Percentiles rank a stretch among this genome's conserved stretches.
Evolutionary conservation across 2,797 vertebrate genomes (phyloP).

Genomic region (Macropus fuliginosus): DNA sequence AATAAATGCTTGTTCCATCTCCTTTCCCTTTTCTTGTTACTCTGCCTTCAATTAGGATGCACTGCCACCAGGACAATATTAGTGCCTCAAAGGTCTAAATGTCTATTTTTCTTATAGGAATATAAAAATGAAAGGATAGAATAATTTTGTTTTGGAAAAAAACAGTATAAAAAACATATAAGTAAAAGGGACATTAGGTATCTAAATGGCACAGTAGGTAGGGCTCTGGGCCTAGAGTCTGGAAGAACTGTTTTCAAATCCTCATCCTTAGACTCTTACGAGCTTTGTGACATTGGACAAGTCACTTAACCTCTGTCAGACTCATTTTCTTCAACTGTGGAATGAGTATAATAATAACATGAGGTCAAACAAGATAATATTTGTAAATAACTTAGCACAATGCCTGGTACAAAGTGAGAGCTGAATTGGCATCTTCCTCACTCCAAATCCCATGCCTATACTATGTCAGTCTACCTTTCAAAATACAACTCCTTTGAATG

Average conservation of each 20-base stretch:
- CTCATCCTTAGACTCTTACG: too few species aligned
- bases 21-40: background rate
- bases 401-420: background rate
- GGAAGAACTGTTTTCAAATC: background rate
- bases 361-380: background rate
- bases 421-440: background rate
- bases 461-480: background rate
- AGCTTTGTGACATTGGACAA: background rate
- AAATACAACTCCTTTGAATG: background rate
- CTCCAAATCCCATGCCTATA: background rate
- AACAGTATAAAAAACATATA: rapidly evolving
- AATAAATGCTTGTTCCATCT: too few species aligned
- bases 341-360: background rate
- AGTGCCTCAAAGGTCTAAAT: background rate
- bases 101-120: rapidly evolving
- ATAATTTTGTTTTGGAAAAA: background rate
- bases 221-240: rapidly evolving
- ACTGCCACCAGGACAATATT: background rate
- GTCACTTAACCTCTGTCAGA: background rate
- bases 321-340: background rate
- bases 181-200: rapidly evolving
- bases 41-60: background rate
- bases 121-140: rapidly evolving
- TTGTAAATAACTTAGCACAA: background rate
- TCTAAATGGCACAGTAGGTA: rapidly evolving